phyloP scores from a whole-genome alignment of 1,140 invertebrate genomes.

The Atta colombica region DNA sequence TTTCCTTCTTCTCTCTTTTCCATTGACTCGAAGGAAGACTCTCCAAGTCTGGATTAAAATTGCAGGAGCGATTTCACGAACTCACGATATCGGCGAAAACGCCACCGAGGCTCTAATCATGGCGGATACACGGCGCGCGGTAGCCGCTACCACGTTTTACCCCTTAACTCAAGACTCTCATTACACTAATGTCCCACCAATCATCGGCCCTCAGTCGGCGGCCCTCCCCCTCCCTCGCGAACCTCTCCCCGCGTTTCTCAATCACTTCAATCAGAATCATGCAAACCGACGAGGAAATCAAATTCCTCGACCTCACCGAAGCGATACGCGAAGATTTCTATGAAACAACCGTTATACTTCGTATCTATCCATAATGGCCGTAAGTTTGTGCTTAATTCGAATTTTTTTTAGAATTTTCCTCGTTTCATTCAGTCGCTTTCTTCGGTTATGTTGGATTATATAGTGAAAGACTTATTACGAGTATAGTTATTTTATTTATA shows the following conservation, averaged over 20 bases:
- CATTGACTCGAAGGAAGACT: constrained; percentile 58
- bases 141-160: constrained; percentile 82
- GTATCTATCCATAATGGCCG: background rate
- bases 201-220: constrained; percentile 80
- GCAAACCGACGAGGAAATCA: constrained; percentile 81
- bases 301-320: constrained; percentile 52
- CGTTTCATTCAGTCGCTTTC: background rate
- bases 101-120: constrained; percentile 83
- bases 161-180: constrained; percentile 82
- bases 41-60: constrained; percentile 81
- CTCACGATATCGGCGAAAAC: constrained; percentile 79
- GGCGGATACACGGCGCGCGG: constrained; percentile 77
- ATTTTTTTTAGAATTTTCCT: background rate
- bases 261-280: constrained; percentile 83
- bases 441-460: background rate
- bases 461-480: background rate
- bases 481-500: constrained; percentile 36
- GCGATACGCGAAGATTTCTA: constrained; percentile 50
- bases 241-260: constrained; percentile 70
- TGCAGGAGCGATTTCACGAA: constrained; percentile 81
- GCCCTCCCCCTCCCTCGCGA: constrained; percentile 72
- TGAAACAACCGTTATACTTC: constrained; percentile 32
- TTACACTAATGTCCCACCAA: constrained; percentile 84
- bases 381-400: background rate
- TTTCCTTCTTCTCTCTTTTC: constrained; percentile 18